Evolutionary conservation across 1,140 invertebrate species (phyloP), one percentile per base, ranked within the genome.

Genomic region (Thalassaphorura encarpata): DNA sequence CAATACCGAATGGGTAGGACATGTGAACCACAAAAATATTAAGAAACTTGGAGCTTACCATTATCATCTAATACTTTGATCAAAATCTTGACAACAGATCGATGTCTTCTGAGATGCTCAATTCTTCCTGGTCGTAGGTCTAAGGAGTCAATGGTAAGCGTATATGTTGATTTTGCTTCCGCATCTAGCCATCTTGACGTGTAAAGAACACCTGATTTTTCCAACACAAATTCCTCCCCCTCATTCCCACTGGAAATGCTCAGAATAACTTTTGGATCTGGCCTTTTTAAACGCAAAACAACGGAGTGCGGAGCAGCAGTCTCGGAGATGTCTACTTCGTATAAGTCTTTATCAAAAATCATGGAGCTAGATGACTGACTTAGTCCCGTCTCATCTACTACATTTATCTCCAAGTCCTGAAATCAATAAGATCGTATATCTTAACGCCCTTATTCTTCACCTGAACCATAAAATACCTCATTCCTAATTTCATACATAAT

Each of bases 221-320:
- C 88, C 11, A 97, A 82, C 33, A 78, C 73, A 69, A 97, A 97
- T 65, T 91, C 86, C 0, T 83, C 81, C 28, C 87, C 86, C 66
- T 90, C 85, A 71, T 97, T 95, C 0, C 93, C 91, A 15, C 85
- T 87, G 3, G 92, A 89, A 52, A 97, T 93, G 71, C 87, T 85
- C 46, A 93, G 79, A 56, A 82, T 83, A 0, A 94, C 86, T 64
- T 85, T 87, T 0, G 83, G 80, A 67, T 96, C 90, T 8, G 78
- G 84, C 0, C 94, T 89, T 67, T 87, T 85, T 13, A 97, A 75
- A 59, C 84, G 75, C 16, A 94, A 83, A 18, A 96, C 78, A 0
- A 90, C 89, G 18, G 88, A 91, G 66, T 89, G 87, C 2, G 88
- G 74, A 0, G 92, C 91, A 0, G 87, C 83, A 1, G 84, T 86